Percentiles rank a stretch among this genome's conserved stretches.
Conservation (phyloP, 2,888 invertebrate species). For the Cephalotes varians region DNA sequence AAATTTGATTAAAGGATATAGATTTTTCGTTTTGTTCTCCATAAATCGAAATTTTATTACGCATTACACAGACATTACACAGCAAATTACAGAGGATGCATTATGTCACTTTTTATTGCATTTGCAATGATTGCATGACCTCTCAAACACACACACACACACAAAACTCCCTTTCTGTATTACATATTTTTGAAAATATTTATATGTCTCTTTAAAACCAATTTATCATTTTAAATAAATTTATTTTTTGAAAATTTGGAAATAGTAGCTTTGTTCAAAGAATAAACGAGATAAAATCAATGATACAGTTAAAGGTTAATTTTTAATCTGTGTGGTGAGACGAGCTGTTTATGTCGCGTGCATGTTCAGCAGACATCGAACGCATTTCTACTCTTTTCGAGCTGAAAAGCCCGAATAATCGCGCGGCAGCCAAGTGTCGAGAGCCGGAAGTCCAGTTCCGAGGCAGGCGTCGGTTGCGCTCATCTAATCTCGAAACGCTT, state of each 20-base stretch:
- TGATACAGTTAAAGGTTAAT: background rate
- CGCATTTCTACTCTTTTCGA: conserved; percentile 25
- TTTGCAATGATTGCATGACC: background rate
- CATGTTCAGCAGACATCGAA: background rate
- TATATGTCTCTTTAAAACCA: background rate
- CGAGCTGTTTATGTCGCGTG: background rate
- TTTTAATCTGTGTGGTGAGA: background rate
- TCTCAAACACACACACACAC: too few relatives aligned
- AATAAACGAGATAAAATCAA: conserved; percentile 7
- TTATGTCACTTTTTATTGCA: background rate
- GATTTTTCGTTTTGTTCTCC: conserved; percentile 12
- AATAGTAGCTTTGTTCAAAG: background rate
- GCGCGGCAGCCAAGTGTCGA: conserved; percentile 53
- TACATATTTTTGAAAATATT: background rate
- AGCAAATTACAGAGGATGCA: conserved; percentile 5
- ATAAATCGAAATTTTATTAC: conserved; percentile 34
- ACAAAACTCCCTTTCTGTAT: background rate
- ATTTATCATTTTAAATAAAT: conserved; percentile 1
- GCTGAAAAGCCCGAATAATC: conserved; percentile 31
- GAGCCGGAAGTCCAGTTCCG: conserved; percentile 58
- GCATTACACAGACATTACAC: background rate
- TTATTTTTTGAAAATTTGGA: background rate
- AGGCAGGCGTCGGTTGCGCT: conserved; percentile 47
- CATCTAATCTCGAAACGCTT: conserved; percentile 61
- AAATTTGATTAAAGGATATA: conserved; percentile 26